phyloP scores from a whole-genome alignment of 2,888 invertebrate genomes.

The Diabrotica balteata region DNA sequence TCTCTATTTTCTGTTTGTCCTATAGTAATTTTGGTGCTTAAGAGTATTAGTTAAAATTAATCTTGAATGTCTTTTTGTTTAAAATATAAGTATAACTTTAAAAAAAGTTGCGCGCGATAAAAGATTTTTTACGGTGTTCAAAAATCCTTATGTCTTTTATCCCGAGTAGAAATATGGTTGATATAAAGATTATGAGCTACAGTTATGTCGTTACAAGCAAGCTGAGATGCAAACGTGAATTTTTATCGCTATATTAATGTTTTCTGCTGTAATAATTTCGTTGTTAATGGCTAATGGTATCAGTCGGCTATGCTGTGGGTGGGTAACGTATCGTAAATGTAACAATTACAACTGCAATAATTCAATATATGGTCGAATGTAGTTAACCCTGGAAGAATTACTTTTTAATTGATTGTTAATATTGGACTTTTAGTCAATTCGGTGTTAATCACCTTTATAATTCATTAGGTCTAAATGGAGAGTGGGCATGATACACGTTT shows the following conservation, averaged over 20 bases:
- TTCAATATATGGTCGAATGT: slow-evolving; percentile 23
- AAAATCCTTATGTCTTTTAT: slow-evolving; percentile 14
- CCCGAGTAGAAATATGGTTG: slow-evolving; percentile 22
- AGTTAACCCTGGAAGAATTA: slow-evolving; percentile 4
- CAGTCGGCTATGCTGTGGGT: slow-evolving; percentile 27
- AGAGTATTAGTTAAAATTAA: too few species aligned
- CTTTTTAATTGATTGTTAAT: slow-evolving; percentile 9
- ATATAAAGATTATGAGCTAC: slow-evolving; percentile 32
- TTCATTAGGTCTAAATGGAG: slow-evolving; percentile 1
- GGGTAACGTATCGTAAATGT: slow-evolving; percentile 28
- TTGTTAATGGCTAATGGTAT: slow-evolving; percentile 31
- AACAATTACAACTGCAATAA: slow-evolving; percentile 30
- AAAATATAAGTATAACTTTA: too few species aligned
- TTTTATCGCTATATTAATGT: slow-evolving; percentile 31
- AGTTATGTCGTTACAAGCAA: slow-evolving; percentile 32
- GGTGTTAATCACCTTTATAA: slow-evolving; percentile 1
- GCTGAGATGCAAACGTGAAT: slow-evolving; percentile 35
- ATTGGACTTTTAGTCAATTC: slow-evolving; percentile 1
- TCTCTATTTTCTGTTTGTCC: too few species aligned
- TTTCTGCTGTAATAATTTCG: slow-evolving; percentile 30
- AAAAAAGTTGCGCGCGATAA: background rate
- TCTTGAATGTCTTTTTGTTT: too few species aligned
- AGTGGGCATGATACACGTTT: background rate
- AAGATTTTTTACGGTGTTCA: slow-evolving; percentile 4
- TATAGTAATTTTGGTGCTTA: too few species aligned